Evolutionary conservation across 2,888 invertebrate genomes (phyloP).

Genomic region (Mycalesis mineus): DNA sequence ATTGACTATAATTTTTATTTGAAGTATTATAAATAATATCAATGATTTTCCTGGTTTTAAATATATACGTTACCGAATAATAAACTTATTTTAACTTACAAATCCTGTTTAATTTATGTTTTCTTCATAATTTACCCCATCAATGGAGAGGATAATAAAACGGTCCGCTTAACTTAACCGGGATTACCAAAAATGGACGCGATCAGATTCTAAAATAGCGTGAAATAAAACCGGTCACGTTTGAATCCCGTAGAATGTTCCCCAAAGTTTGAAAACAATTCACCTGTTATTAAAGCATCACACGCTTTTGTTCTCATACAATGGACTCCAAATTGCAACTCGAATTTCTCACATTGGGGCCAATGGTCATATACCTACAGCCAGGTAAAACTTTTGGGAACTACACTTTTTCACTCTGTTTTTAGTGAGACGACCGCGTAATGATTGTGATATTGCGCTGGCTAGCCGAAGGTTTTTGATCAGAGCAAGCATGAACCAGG

Average conservation of each 20-base stretch:
- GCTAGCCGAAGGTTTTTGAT: too few relatives aligned
- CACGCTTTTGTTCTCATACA: slow-evolving; percentile 71
- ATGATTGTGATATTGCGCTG: too few relatives aligned
- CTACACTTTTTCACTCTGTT: not conserved
- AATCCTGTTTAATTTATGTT: not conserved
- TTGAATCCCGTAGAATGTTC: slow-evolving; percentile 38
- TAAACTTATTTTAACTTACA: too few relatives aligned
- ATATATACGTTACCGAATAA: too few relatives aligned
- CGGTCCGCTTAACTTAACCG: slow-evolving; percentile 57
- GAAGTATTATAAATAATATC: too few relatives aligned
- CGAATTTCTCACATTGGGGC: slow-evolving; percentile 60
- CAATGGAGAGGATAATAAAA: not conserved
- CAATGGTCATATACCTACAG: slow-evolving; percentile 28
- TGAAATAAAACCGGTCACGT: slow-evolving; percentile 71
- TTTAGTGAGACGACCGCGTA: not conserved
- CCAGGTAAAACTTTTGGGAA: slow-evolving; percentile 46
- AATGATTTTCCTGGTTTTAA: too few relatives aligned
- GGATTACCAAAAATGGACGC: slow-evolving; percentile 68
- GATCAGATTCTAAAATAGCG: slow-evolving; percentile 64
- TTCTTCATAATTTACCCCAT: not conserved
- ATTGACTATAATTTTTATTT: too few relatives aligned
- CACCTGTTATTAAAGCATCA: slow-evolving; percentile 75
- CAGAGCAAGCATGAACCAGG: too few relatives aligned
- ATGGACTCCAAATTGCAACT: slow-evolving; percentile 73
- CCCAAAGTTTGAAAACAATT: slow-evolving; percentile 61